Conservation (phyloP, 2,113 vertebrate species). For the Cynocephalus volans region DNA sequence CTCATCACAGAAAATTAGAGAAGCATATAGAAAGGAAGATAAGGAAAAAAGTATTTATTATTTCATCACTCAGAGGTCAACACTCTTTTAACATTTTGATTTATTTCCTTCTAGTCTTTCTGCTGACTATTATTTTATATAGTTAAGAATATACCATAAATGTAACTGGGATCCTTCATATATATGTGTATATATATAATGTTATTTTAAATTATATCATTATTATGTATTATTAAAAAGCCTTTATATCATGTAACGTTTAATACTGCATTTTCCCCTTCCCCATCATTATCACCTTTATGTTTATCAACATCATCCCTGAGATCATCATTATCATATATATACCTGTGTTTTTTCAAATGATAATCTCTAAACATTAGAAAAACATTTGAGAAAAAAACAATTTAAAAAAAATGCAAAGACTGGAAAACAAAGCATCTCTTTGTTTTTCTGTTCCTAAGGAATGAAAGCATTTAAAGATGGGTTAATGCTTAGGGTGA, state of each 20-base stretch:
- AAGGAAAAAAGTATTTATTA: neutral
- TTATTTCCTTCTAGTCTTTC: neutral
- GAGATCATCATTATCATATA: neutral
- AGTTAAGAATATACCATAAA: neutral
- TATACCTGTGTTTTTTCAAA: neutral
- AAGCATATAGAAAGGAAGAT: neutral
- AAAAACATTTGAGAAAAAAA: slow-evolving; percentile 11
- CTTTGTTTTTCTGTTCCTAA: slow-evolving; percentile 42
- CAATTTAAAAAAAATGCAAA: neutral
- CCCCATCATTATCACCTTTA: neutral
- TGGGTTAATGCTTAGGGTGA: neutral
- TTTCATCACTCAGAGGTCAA: neutral
- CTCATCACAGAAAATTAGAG: neutral
- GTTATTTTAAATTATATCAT: too few species aligned
- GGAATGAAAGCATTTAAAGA: slow-evolving; percentile 37
- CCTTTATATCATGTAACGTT: neutral
- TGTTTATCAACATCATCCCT: neutral
- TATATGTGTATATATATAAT: neutral
- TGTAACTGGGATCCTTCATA: neutral
- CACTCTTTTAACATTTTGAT: neutral
- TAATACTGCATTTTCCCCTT: neutral
- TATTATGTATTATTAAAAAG: neutral
- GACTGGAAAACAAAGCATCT: slow-evolving; percentile 25
- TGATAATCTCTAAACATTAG: neutral
- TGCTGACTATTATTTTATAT: neutral